phyloP scores from a whole-genome alignment of 2,113 vertebrate genomes.

The Oreochromis aureus region DNA sequence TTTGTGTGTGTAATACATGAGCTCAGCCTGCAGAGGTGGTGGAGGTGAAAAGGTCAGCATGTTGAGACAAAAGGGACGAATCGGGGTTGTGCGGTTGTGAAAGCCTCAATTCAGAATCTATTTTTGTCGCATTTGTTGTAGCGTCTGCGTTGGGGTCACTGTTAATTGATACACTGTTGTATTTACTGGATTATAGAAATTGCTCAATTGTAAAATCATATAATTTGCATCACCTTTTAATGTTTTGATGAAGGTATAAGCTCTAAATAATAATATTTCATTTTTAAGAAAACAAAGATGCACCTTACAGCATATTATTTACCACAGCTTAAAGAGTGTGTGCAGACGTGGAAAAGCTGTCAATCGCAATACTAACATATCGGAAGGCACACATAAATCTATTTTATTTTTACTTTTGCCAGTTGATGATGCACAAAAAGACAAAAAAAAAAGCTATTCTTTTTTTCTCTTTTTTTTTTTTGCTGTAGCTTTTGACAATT shows the following conservation, averaged over 20 bases:
- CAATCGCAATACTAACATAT: not conserved
- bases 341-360: not conserved
- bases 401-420: not conserved
- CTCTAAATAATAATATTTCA: not conserved
- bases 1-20: slow-evolving; percentile 9
- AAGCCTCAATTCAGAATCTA: not conserved
- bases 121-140: not conserved
- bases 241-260: not conserved
- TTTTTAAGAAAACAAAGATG: not conserved
- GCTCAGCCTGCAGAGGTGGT: not conserved
- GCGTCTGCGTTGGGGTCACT: not conserved
- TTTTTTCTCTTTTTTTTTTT: not conserved
- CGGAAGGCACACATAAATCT: not conserved
- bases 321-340: not conserved
- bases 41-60: not conserved
- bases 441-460: not conserved
- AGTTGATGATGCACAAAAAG: not conserved
- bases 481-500: not conserved
- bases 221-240: not conserved
- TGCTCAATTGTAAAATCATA: not conserved
- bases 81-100: not conserved
- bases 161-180: not conserved
- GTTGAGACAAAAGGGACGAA: not conserved
- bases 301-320: not conserved
- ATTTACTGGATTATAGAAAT: not conserved